phyloP scores from a whole-genome alignment of 2,888 invertebrate species.

The Acanthacorydalis orientalis region DNA sequence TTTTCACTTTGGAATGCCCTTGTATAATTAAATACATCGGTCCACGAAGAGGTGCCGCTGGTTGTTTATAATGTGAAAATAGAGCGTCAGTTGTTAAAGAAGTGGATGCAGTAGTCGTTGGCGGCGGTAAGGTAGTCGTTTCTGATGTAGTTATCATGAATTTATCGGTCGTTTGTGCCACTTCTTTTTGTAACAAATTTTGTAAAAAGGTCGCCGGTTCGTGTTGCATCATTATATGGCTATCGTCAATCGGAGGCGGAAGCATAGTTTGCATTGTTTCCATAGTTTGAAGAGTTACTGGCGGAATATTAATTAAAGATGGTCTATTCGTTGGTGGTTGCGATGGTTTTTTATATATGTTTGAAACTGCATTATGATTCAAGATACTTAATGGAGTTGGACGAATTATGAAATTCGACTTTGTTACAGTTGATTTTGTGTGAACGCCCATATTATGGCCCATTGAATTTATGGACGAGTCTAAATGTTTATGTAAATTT shows the following conservation, averaged over 20 bases:
- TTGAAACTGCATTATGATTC: slow-evolving; percentile 10
- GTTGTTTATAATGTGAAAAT: slow-evolving; percentile 43
- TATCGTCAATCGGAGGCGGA: slow-evolving; percentile 29
- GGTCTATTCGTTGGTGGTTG: slow-evolving; percentile 9
- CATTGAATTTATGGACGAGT: not conserved
- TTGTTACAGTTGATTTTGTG: not conserved
- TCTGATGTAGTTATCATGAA: slow-evolving; percentile 12
- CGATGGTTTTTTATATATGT: slow-evolving; percentile 9
- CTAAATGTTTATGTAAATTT: not conserved
- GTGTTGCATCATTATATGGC: slow-evolving; percentile 3
- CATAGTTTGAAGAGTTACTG: slow-evolving; percentile 20
- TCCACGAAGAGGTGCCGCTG: slow-evolving; percentile 38
- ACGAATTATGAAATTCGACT: not conserved
- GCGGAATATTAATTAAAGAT: slow-evolving; percentile 13
- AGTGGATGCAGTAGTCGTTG: slow-evolving; percentile 30
- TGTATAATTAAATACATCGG: slow-evolving; percentile 67
- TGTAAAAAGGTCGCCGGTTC: slow-evolving; percentile 9
- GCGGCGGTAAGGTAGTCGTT: slow-evolving; percentile 25
- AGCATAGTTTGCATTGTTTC: slow-evolving; percentile 44
- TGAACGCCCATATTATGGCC: not conserved
- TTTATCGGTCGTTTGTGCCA: slow-evolving; percentile 12
- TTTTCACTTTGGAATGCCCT: slow-evolving; percentile 74
- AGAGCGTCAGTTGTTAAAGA: slow-evolving; percentile 41
- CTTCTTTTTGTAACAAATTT: slow-evolving; percentile 10
- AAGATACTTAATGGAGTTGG: slow-evolving; percentile 1